Conservation (phyloP, 2,797 vertebrate species). For the Anomalospiza imberbis region DNA sequence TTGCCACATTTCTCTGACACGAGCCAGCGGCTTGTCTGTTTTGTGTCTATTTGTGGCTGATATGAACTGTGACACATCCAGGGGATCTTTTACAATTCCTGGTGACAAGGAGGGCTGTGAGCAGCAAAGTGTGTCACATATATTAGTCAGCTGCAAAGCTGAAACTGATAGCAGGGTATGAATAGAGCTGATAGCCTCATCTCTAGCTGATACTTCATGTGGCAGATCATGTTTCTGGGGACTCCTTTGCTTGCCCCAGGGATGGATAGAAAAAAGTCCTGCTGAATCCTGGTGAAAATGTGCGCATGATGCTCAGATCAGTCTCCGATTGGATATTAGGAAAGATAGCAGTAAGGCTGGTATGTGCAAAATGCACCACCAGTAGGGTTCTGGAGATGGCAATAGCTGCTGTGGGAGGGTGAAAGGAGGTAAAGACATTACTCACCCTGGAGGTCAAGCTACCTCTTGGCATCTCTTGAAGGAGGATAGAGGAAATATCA, state of each 20-base stretch:
- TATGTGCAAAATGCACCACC: background rate
- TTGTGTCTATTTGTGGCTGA: background rate
- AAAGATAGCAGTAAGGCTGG: background rate
- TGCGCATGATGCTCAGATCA: background rate
- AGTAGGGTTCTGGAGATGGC: background rate
- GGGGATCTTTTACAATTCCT: background rate
- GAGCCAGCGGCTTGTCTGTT: background rate
- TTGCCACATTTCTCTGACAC: background rate
- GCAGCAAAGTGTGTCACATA: background rate
- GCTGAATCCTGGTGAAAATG: background rate
- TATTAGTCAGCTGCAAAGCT: background rate
- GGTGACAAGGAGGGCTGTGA: background rate
- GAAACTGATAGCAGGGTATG: background rate
- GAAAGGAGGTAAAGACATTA: background rate
- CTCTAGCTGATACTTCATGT: background rate
- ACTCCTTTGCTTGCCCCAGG: background rate
- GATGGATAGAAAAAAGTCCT: background rate
- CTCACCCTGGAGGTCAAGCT: background rate
- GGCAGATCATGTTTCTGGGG: background rate
- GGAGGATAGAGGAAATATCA: background rate
- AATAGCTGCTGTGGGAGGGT: background rate
- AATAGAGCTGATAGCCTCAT: background rate
- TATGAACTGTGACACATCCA: background rate
- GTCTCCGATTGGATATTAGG: background rate
- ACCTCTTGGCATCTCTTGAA: background rate